Evolutionary conservation across 2,113 vertebrate genomes (phyloP), one percentile per base, ranked within the genome.

Genomic region (Hippoglossus stenolepis): DNA sequence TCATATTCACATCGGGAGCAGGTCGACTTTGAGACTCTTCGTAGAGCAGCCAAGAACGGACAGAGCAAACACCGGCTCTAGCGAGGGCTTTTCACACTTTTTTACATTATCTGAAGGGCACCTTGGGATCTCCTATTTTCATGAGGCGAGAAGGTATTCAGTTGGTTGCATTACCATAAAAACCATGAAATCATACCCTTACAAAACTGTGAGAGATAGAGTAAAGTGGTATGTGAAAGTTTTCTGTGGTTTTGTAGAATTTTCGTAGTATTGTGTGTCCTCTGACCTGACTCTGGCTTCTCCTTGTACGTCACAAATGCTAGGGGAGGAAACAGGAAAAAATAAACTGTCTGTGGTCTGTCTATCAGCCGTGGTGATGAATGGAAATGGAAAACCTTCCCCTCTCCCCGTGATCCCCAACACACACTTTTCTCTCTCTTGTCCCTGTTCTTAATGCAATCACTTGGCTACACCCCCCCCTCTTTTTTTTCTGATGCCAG

Each of bases 401-500:
- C 26, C 58, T 18, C 82, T 85, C 81, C 65, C 85, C 84, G 86
- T 31, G 26, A 72, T 79, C 72, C 79, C 80, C 62, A 56, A 58
- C 81, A 77, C 76, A 67, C 73, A 43, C 66, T 14, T 38, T 20
- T 67, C 23, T 53, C 53, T 67, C 89, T 83, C 86, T 88, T 83
- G 80, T 89, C 75, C 65, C 72, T 86, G 79, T 81, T 84, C 88
- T 85, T 93, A 91, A 93, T 93, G 87, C 92, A 94, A 92, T 94
- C 93, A 91, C 90, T 93, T 79, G 84, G 82, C 82, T 75, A 79
- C 86, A 64, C 79, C 80, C 87, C 94, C 88, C 94, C 15, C 17
- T 18, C 20, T 3, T 15, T 20, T 28, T 59, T 89, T 91, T 65
- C 65, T 59, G 77, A 91, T 91, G 49, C 20, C 21, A 80, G n/a